Evolutionary conservation across 2,797 vertebrate species (phyloP).

Genomic region (Rhynchotus rufescens): DNA sequence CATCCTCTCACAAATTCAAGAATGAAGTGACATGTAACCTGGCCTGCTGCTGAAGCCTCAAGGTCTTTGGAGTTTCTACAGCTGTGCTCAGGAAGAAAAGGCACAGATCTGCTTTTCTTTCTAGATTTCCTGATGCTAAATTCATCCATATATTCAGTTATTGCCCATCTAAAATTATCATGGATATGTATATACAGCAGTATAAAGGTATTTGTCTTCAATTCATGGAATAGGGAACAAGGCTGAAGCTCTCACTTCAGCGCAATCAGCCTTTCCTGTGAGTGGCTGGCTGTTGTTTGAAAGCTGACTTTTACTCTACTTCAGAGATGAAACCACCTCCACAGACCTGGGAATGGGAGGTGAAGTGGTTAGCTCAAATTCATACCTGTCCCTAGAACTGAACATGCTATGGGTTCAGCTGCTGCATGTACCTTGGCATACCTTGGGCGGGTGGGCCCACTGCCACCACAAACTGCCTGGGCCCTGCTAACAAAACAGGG

Average conservation of each 20-base stretch:
- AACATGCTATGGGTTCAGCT: neutral
- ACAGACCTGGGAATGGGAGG: neutral
- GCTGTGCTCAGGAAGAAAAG: neutral
- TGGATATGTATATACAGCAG: neutral
- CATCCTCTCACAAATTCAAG: neutral
- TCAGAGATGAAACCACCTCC: neutral
- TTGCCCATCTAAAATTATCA: neutral
- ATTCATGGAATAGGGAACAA: neutral
- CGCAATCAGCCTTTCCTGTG: neutral
- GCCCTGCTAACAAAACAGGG: neutral
- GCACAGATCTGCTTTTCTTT: neutral
- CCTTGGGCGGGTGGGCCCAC: too few relatives aligned
- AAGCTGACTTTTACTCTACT: neutral
- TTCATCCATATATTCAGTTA: neutral
- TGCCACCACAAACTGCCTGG: fast-evolving
- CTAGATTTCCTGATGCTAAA: neutral
- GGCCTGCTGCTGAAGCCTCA: neutral
- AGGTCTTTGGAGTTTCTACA: neutral
- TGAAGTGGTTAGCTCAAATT: neutral
- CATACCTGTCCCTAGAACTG: neutral
- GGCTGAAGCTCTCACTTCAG: neutral
- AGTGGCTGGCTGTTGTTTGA: neutral
- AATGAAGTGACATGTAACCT: neutral
- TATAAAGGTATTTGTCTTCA: neutral
- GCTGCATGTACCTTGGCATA: too few relatives aligned